Percentiles rank a stretch among this genome's conserved stretches.
Conservation (phyloP, 2,797 vertebrate genomes). For the Pangasius larnaudii region DNA sequence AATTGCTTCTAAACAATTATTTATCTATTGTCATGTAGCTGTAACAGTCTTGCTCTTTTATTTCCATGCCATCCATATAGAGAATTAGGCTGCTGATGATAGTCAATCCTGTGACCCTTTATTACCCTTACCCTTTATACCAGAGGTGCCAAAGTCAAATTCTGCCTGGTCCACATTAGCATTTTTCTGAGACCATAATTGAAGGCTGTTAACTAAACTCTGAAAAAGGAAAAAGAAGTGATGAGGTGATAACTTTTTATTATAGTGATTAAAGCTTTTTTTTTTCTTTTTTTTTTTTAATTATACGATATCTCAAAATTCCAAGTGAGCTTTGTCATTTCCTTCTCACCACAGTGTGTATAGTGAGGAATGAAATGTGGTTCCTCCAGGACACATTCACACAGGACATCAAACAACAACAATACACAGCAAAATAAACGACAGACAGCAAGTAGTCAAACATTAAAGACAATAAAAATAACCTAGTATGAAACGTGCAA, state of each 20-base stretch:
- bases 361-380: not conserved
- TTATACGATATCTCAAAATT: not conserved
- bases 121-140: too few relatives aligned
- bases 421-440: not conserved
- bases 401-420: not conserved
- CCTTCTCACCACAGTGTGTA: not conserved
- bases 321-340: not conserved
- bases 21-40: not conserved
- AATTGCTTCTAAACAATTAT: not conserved
- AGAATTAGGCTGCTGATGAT: not conserved
- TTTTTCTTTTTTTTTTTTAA: too few relatives aligned
- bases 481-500: too few relatives aligned
- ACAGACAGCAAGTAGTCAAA: too few relatives aligned
- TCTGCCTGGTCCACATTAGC: not conserved
- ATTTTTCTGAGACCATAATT: not conserved
- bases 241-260: not conserved
- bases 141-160: not conserved
- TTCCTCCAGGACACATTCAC: not conserved
- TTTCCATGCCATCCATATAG: not conserved
- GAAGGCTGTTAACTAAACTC: not conserved
- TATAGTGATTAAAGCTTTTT: not conserved
- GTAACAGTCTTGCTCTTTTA: not conserved
- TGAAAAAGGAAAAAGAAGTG: not conserved
- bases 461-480: too few relatives aligned
- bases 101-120: not conserved